Conservation (phyloP, 2,797 vertebrate genomes). For the Microctenopoma lineatum region DNA sequence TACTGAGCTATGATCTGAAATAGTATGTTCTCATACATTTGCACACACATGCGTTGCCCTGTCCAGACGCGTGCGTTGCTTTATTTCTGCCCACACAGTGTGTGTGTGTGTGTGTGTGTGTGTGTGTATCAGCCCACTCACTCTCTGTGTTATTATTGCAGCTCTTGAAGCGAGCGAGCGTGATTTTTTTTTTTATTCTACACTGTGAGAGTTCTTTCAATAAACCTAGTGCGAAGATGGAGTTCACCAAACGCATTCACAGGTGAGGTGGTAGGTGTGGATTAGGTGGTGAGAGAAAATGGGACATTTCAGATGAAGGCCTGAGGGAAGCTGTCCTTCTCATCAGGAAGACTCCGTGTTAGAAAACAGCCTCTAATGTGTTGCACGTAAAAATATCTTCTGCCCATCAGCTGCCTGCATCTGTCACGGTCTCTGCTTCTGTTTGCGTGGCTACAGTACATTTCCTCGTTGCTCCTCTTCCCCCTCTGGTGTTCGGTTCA, state of each 20-base stretch:
- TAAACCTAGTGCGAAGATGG: neutral
- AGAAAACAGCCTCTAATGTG: neutral
- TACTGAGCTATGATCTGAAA: constrained; percentile 13
- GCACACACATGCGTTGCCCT: constrained; percentile 1
- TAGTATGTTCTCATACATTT: neutral
- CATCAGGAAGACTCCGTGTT: neutral
- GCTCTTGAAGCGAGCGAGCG: neutral
- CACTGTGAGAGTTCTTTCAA: constrained; percentile 17
- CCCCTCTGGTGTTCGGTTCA: no score
- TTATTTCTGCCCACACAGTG: constrained; percentile 7
- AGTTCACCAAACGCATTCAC: constrained; percentile 1
- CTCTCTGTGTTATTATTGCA: constrained; percentile 19
- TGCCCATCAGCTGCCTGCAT: no score
- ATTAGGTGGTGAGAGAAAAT: neutral
- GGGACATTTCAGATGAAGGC: neutral
- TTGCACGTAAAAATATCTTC: neutral
- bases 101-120: no score
- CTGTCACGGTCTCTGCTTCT: no score
- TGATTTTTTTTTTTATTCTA: no score
- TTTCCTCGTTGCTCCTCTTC: no score
- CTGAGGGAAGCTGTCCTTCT: neutral
- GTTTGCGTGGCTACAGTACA: no score
- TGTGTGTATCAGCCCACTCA: constrained; percentile 13
- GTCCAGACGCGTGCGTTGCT: neutral
- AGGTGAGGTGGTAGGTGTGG: neutral